These are phyloP conservation scores for Corvus cornix DNA, from an alignment of 2,113 vertebrate genomes.

Conservation along the genomic window DNA sequence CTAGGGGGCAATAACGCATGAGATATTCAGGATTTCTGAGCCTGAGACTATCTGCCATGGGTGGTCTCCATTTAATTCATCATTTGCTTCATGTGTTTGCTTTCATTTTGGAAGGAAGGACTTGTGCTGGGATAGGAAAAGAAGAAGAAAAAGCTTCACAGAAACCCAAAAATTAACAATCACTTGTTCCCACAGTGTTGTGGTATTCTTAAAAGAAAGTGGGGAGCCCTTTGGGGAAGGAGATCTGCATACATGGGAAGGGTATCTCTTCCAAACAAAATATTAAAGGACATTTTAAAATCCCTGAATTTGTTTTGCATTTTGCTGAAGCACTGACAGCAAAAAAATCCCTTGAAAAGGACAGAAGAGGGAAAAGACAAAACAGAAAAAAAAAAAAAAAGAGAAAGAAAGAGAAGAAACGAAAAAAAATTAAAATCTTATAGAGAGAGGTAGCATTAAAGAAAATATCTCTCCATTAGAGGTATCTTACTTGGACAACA, in stretches of 20 bases:
- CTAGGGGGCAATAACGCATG: slow-evolving; percentile 62
- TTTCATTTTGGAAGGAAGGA: slow-evolving; percentile 1
- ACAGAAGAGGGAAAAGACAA: not conserved
- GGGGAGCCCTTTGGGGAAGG: not conserved
- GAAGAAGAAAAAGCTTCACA: not conserved
- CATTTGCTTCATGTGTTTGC: not conserved
- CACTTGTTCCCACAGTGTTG: not conserved
- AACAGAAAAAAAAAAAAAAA: not conserved
- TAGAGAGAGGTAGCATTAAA: not conserved
- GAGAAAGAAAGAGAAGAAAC: not conserved
- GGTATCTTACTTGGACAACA: not conserved
- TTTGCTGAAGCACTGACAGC: not conserved
- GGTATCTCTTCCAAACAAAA: not conserved
- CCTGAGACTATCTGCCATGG: not conserved
- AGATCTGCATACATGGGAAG: not conserved
- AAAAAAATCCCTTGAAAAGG: not conserved
- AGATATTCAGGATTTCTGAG: not conserved
- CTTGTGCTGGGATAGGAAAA: not conserved
- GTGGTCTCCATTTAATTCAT: not conserved
- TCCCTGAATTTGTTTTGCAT: not conserved
- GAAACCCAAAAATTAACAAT: not conserved
- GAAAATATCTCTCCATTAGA: not conserved
- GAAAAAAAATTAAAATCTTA: not conserved
- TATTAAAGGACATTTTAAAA: not conserved
- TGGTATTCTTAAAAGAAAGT: not conserved